phyloP scores from a whole-genome alignment of 30 jellyfish, hydroid and myxozoan species.

The Turritopsis dohrnii region DNA sequence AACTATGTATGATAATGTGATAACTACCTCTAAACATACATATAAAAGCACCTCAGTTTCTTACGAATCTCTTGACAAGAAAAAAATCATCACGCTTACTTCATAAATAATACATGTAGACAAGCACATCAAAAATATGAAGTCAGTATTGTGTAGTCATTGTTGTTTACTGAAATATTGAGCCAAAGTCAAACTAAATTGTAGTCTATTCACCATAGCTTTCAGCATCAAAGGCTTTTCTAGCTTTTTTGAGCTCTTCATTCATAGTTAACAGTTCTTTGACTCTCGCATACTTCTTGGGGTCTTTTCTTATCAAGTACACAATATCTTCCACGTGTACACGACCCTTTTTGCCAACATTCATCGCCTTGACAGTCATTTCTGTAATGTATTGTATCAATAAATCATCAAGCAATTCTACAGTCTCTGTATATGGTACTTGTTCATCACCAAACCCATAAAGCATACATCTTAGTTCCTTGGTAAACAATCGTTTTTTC shows the following conservation, averaged over 20 bases:
- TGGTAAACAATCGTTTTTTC: constrained; percentile 38
- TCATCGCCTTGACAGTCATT: constrained; percentile 94
- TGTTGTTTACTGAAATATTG: no score
- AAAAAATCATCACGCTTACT: no score
- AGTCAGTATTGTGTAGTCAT: no score
- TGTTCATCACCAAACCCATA: constrained; percentile 98
- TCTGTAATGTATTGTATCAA: constrained; percentile 71
- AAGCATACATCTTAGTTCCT: constrained; percentile 84
- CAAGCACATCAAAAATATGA: no score
- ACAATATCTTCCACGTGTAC: constrained; percentile 98
- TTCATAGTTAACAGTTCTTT: constrained; percentile 95
- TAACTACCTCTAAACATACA: no score
- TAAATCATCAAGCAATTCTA: constrained; percentile 84
- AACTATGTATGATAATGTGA: no score
- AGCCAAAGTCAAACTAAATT: neutral
- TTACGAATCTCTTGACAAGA: no score
- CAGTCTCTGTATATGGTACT: constrained; percentile 93
- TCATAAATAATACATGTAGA: no score
- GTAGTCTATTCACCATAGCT: constrained; percentile 80
- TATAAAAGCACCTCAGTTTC: no score
- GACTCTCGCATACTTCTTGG: constrained; percentile 95
- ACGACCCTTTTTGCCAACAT: constrained; percentile 90
- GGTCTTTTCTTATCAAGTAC: constrained; percentile 88
- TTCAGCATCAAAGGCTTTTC: constrained; percentile 98
- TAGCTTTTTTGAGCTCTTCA: constrained; percentile 91